Conservation (phyloP, 2,888 invertebrate species). For the Oscheius sp. region DNA sequence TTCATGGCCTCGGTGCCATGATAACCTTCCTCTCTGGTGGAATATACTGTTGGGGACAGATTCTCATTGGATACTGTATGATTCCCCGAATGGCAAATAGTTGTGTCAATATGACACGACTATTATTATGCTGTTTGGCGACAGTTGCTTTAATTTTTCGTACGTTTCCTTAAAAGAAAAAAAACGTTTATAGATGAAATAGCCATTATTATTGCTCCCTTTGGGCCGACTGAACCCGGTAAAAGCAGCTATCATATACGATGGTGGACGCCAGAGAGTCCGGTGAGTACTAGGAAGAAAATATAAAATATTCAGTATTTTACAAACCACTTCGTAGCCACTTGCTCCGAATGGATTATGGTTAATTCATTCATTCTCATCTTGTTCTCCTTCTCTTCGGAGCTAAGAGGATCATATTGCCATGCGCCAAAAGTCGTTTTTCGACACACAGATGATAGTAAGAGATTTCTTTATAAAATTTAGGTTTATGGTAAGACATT, state of each 20-base stretch:
- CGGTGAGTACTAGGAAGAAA: not conserved
- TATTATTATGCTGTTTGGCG: conserved; percentile 11
- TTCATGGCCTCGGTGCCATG: conserved; percentile 11
- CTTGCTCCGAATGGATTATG: conserved; percentile 25
- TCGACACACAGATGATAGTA: conserved; percentile 5
- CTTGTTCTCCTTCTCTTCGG: conserved; percentile 39
- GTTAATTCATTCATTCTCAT: conserved; percentile 35
- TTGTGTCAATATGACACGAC: not conserved
- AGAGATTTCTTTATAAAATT: not conserved
- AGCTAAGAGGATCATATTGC: conserved; percentile 43
- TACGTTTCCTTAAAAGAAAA: not conserved
- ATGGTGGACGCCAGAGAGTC: conserved; percentile 1
- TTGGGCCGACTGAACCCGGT: not conserved
- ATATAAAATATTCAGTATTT: not conserved
- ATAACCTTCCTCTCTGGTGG: conserved; percentile 11
- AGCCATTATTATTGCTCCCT: conserved; percentile 5
- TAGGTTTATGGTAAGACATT: no score
- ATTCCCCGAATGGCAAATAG: conserved; percentile 22
- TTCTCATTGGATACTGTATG: conserved; percentile 27
- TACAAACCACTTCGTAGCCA: not conserved
- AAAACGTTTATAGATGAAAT: conserved; percentile 6
- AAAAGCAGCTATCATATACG: not conserved
- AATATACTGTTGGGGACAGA: conserved; percentile 29
- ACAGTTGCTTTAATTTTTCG: conserved; percentile 18
- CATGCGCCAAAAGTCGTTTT: conserved; percentile 46